Conservation (phyloP, 2,797 vertebrate species). For the Eospalax fontanierii region DNA sequence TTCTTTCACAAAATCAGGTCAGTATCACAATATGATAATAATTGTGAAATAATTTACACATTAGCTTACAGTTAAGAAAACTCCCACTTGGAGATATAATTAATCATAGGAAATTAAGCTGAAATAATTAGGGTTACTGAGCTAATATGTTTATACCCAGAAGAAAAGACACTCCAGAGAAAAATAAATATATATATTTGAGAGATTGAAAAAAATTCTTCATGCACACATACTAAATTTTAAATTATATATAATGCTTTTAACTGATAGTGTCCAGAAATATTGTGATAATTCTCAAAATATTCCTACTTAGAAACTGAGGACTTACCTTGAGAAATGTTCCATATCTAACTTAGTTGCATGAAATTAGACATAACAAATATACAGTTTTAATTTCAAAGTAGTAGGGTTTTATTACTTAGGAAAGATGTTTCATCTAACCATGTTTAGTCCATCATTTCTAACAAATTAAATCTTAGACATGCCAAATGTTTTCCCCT, state of each 20-base stretch:
- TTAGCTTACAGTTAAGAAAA: slow-evolving; percentile 25
- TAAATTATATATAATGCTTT: neutral
- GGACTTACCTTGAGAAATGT: neutral
- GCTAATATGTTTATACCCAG: neutral
- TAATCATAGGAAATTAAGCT: slow-evolving; percentile 66
- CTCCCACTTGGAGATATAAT: slow-evolving; percentile 44
- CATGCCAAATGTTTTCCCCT: neutral
- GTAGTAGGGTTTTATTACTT: slow-evolving; percentile 6
- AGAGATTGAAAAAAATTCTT: neutral
- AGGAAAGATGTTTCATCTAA: neutral
- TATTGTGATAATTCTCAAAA: neutral
- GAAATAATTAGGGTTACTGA: neutral
- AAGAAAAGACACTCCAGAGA: slow-evolving; percentile 56
- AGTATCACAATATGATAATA: neutral
- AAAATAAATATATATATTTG: slow-evolving; percentile 13
- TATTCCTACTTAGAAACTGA: neutral
- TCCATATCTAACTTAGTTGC: neutral
- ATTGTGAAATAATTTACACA: slow-evolving; percentile 39
- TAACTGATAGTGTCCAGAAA: neutral
- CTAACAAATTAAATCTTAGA: neutral
- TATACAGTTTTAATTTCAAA: neutral
- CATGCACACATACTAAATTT: neutral
- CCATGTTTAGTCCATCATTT: neutral
- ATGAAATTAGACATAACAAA: neutral
- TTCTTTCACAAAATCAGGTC: slow-evolving; percentile 49